Base-by-base conservation (phyloP, 2,113 vertebrate genomes). In the Vulpes ferrilata region DNA sequence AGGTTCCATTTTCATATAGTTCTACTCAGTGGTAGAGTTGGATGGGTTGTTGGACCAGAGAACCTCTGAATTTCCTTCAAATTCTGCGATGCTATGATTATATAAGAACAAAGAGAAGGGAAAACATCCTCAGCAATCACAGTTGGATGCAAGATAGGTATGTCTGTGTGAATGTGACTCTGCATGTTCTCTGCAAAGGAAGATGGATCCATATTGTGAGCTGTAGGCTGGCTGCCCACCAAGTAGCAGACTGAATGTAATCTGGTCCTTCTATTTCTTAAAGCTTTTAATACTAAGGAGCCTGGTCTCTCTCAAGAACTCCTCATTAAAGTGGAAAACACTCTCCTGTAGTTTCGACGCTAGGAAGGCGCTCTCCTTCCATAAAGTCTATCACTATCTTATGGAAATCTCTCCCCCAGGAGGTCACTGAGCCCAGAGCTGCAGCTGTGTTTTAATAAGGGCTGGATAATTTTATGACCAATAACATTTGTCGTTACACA, bases 391-490 rank as follows among this genome's bases (percentile, higher is more conserved):
- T 96, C 60, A 27, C 96, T 98, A 96, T 98, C 98, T 97, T 97
- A 96, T 93, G 94, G 97, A 97, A 98, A 97, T 97, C 96, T 98
- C 95, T 97, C 97, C 98, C 97, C 94, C 43, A 98, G 96, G 97
- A 98, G 96, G 97, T 96, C 95, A 74, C 69, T 38, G 97, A 96
- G 97, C 97, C 98, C 95, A 88, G 96, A 94, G 94, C 96, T 98
- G 94, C 97, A 98, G 98, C 98, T 98, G 98, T 96, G 96, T 97
- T 98, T 98, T 98, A 98, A 98, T 98, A 98, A 98, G 98, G 95
- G 94, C 97, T 96, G 97, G 97, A 96, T 98, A 98, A 98, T 98
- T 98, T 98, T 98, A 98, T 98, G 98, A 98, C 97, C 98, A 98
- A 97, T 97, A 98, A 98, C 97, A 96, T 98, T 98, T 98, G 95